Base-by-base conservation (phyloP, 2,888 invertebrate species). In the Aphrophora alni region DNA sequence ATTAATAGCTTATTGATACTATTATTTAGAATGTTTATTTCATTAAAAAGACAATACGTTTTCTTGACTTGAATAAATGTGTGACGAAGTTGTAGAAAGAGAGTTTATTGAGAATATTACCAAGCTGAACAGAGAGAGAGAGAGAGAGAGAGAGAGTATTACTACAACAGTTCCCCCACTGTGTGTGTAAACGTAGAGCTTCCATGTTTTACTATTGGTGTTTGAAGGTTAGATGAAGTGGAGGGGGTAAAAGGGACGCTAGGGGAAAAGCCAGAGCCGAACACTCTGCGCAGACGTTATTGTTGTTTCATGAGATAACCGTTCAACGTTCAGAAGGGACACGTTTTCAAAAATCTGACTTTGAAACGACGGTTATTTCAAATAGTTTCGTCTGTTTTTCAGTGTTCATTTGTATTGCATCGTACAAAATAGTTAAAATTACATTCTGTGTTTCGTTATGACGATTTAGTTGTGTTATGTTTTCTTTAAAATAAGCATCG, bases 321-420 rank as follows among this genome's bases (percentile, higher is more conserved):
- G 26, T 4, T 24, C 28, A 28, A 21, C 33, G 28, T 73, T 21
- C n/a, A 21, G 59, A 59, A 14, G 21, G 14, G 59, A 59, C 59
- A 59, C 59, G 59, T 59, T 59, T 59, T 59, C 59, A 26, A 73
- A 72, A 44, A 72, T 78, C 72, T 33, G 44, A 72, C 72, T 78
- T 78, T 59, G 59, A 78, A 78, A 78, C 78, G 78, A 73, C 78
- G 78, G 78, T 78, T 78, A 78, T 72, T 78, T 78, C 73, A 73
- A 78, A 78, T 78, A 71, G 44, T 73, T 73, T 59, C 59, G 12
- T 44, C 26, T 25, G 44, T 73, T 27, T 25, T 51, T 26, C 24
- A 33, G 77, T 77, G 77, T 77, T 69, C 5, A 25, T 38, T 25
- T 33, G n/a, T 38, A 33, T n/a, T 33, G 10, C 3, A 24, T 74